Percentiles rank a stretch among this genome's conserved stretches.
These are phyloP conservation scores for Halcyon chelicuti DNA, from an alignment of 2,797 vertebrate species.

Conservation along the genomic window DNA sequence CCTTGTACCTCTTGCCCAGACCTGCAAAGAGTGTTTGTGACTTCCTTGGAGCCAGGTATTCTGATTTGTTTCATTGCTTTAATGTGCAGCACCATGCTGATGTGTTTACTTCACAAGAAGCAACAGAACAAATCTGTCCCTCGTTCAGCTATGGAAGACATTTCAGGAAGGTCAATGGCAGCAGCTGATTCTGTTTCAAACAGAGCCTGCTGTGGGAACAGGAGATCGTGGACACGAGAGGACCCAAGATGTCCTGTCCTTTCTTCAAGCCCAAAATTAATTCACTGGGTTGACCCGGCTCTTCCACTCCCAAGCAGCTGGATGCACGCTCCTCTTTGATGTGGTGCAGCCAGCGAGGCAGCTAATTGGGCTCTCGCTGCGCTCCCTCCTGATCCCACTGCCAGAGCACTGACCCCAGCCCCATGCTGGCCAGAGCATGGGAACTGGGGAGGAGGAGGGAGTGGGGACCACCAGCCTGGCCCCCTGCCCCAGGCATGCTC, in stretches of 20 bases:
- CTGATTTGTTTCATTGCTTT: neutral
- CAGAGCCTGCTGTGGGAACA: neutral
- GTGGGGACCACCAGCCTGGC: neutral
- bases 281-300: neutral
- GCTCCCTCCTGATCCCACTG: neutral
- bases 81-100: neutral
- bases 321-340: slow-evolving; percentile 16
- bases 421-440: neutral
- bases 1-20: neutral
- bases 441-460: neutral
- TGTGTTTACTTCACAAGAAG: neutral
- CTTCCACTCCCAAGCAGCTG: neutral
- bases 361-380: neutral
- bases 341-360: neutral
- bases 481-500: accelerated
- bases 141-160: accelerated
- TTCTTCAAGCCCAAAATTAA: neutral
- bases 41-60: neutral
- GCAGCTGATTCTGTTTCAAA: neutral
- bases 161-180: neutral
- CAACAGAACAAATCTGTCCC: neutral
- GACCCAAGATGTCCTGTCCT: neutral
- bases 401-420: neutral
- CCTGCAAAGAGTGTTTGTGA: neutral
- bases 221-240: accelerated